Base-by-base conservation (phyloP, 2,113 vertebrate genomes). In the Narcine bancroftii region DNA sequence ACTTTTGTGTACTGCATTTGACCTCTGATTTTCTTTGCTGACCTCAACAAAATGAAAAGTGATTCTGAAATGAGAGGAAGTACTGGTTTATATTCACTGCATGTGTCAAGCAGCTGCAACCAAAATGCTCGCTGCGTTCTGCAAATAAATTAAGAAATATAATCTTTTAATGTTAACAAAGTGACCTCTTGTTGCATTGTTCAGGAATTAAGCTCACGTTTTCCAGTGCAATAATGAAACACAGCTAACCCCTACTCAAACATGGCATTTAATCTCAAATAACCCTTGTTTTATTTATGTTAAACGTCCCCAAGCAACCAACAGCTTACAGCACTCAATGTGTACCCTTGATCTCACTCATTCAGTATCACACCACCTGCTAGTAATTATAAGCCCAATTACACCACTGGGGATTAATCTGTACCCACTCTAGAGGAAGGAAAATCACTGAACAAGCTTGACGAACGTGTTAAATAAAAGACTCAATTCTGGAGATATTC, bases 101-200 rank as follows among this genome's bases (percentile, higher is more conserved):
- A 36, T 60, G 81, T 17, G 53, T 36, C 50, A 21, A 87, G 50
- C 56, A 75, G 53, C 81, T 87, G 81, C 81, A 87, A 87, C 26
- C 53, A 36, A n/a, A 63, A 36, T 9, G 33, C 33, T 87, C 76
- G 29, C n/a, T 87, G 33, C 47, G 29, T 87, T 87, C 53, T 60
- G 53, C 33, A 87, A 87, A 39, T 63, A 87, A 87, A 81, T 81
- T 50, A 47, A 85, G 81, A 87, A 21, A 60, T 63, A 21, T 60
- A 19, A 87, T 87, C 33, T 36, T 6, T 56, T 60, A 85, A 60
- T 60, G 50, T 60, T 15, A 56, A 60, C 81, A 85, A 56, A 56
- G n/a, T 19, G 81, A 85, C 81, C 50, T 83, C 50, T 85, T 36
- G 50, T 33, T 60, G 81, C 79, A 60, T 85, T 85, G 53, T 63